Evolutionary conservation across 2,888 invertebrate genomes (phyloP).

Genomic region (Chelonus formosanus): DNA sequence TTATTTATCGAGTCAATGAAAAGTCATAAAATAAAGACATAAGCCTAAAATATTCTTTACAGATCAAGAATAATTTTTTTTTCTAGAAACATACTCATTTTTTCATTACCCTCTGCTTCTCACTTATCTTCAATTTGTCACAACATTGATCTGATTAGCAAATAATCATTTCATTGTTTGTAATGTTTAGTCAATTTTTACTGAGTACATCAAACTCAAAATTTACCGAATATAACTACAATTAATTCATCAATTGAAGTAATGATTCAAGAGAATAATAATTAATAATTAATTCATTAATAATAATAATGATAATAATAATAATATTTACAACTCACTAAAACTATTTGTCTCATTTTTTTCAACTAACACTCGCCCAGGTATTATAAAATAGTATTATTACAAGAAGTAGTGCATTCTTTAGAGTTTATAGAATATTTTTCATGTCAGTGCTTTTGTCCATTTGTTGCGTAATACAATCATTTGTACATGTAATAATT

Average conservation of each 20-base stretch:
- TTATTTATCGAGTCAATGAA: no score
- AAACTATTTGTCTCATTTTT: conserved; percentile 51
- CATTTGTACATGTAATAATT: conserved; percentile 1
- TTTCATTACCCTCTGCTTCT: no score
- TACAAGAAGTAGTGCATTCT: conserved; percentile 34
- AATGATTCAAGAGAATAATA: conserved; percentile 49
- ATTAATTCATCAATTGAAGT: conserved; percentile 61
- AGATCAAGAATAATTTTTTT: no score
- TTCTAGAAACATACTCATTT: no score
- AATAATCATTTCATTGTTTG: no score
- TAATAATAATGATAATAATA: conserved; percentile 45
- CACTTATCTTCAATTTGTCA: no score
- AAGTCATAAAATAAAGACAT: no score
- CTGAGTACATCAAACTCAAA: no score
- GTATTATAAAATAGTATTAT: conserved; percentile 49
- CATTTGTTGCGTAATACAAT: not conserved
- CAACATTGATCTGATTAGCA: no score
- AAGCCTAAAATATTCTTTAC: no score
- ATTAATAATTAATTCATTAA: conserved; percentile 50
- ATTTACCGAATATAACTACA: conserved; percentile 46
- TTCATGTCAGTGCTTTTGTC: no score
- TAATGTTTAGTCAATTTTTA: no score
- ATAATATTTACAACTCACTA: conserved; percentile 61
- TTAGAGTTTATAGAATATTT: not conserved
- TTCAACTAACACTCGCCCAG: conserved; percentile 51